Percentiles rank a stretch among this genome's conserved stretches.
Evolutionary conservation across 2,797 vertebrate species (phyloP).

Genomic region (Syngnathus acus): DNA sequence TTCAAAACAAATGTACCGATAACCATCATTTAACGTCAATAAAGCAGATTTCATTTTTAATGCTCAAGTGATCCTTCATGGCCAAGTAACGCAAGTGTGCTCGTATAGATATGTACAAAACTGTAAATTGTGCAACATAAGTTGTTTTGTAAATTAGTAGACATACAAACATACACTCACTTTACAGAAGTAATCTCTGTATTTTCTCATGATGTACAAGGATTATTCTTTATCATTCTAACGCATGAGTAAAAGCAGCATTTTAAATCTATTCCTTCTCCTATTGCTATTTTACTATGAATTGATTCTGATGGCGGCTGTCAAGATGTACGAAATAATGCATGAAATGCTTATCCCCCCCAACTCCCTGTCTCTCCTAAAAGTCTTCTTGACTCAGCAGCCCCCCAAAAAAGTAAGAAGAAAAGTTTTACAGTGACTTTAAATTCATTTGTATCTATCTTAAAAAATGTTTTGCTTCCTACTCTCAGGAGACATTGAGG

Average conservation of each 20-base stretch:
- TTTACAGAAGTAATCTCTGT: too few relatives aligned
- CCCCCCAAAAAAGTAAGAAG: constrained; percentile 18
- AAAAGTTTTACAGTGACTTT: constrained; percentile 45
- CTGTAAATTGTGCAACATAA: too few relatives aligned
- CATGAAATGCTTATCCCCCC: constrained; percentile 26
- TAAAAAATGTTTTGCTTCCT: constrained; percentile 28
- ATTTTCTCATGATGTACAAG: too few relatives aligned
- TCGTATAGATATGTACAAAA: too few relatives aligned
- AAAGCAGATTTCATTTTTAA: too few relatives aligned
- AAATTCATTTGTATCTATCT: constrained; percentile 34
- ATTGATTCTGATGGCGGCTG: constrained; percentile 28
- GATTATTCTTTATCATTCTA: not conserved
- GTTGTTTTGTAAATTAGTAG: too few relatives aligned
- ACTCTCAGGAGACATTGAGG: constrained; percentile 45
- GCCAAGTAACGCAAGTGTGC: too few relatives aligned
- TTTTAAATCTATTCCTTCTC: constrained; percentile 3
- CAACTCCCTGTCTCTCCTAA: constrained; percentile 14
- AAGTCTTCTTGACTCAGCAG: constrained; percentile 32
- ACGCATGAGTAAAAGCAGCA: not conserved
- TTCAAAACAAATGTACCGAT: too few relatives aligned
- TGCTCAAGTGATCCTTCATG: too few relatives aligned
- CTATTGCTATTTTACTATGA: constrained; percentile 1
- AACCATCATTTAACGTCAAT: too few relatives aligned
- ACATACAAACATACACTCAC: too few relatives aligned
- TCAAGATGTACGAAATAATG: constrained; percentile 41